Conservation (phyloP, 2,797 vertebrate genomes). For the Urosaurus nigricauda region DNA sequence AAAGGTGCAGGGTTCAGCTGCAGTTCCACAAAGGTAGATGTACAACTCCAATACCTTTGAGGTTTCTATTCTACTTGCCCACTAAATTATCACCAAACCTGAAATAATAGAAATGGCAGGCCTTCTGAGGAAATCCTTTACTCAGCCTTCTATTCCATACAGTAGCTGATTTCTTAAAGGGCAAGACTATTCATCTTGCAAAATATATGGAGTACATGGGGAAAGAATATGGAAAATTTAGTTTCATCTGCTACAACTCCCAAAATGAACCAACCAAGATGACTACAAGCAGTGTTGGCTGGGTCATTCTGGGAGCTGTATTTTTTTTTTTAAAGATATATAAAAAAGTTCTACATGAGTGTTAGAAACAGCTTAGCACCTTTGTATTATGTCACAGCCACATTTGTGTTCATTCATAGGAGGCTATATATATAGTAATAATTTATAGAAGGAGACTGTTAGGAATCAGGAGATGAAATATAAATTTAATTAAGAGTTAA, state of each 20-base stretch:
- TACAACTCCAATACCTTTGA: not conserved
- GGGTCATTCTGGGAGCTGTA: too few species aligned
- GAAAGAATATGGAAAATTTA: not conserved
- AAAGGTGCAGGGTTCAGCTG: conserved; percentile 28
- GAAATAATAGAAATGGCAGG: not conserved
- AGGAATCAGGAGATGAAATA: not conserved
- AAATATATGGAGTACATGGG: not conserved
- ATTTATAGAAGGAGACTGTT: not conserved
- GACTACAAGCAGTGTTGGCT: too few species aligned
- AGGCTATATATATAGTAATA: not conserved
- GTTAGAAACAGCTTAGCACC: not conserved
- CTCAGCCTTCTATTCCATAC: not conserved
- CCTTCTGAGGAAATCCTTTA: not conserved
- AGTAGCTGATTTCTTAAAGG: not conserved
- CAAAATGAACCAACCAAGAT: too few species aligned
- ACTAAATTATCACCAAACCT: not conserved
- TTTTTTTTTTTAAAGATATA: too few species aligned
- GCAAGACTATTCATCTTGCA: not conserved
- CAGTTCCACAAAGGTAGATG: not conserved
- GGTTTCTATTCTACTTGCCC: conserved; percentile 42
- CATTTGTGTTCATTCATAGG: not conserved
- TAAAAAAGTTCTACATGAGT: not conserved
- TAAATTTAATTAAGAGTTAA: not conserved
- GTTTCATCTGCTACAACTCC: not conserved
- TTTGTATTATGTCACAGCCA: too few species aligned